phyloP scores from a whole-genome alignment of 1,140 invertebrate species.

The Drosophila repletoides region DNA sequence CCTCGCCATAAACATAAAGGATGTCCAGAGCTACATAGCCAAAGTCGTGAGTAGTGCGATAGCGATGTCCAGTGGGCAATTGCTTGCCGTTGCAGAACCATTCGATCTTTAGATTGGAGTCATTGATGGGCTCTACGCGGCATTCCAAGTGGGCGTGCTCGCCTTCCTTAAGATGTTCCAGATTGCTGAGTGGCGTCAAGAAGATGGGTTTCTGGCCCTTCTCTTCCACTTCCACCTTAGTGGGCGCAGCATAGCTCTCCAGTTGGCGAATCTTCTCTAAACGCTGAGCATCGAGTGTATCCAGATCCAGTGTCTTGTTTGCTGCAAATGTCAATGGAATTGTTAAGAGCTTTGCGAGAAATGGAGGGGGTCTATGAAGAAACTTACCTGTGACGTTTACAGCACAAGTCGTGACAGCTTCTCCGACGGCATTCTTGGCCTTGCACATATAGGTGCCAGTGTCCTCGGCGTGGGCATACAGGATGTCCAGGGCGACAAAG shows the following conservation, averaged over 20 bases:
- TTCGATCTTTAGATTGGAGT: slow-evolving; percentile 96
- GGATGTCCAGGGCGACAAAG: slow-evolving; percentile 96
- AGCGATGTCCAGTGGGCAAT: slow-evolving; percentile 91
- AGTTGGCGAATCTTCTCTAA: slow-evolving; percentile 94
- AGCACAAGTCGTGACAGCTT: slow-evolving; percentile 94
- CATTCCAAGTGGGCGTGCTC: slow-evolving; percentile 97
- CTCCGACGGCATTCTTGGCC: slow-evolving; percentile 95
- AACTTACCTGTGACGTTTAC: slow-evolving; percentile 91
- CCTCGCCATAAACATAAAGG: slow-evolving; percentile 95
- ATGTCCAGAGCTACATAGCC: slow-evolving; percentile 97
- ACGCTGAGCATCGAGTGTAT: slow-evolving; percentile 94
- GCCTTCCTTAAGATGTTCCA: slow-evolving; percentile 94
- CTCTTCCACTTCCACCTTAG: slow-evolving; percentile 89
- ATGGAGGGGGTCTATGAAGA: not conserved
- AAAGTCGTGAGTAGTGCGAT: slow-evolving; percentile 96
- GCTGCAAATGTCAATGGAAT: slow-evolving; percentile 83
- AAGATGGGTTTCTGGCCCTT: slow-evolving; percentile 92
- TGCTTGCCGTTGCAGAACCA: slow-evolving; percentile 96
- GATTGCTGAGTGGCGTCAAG: slow-evolving; percentile 91
- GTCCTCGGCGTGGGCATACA: slow-evolving; percentile 98
- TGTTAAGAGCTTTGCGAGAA: slow-evolving; percentile 7
- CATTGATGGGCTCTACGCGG: slow-evolving; percentile 96
- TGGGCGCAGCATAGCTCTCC: slow-evolving; percentile 90
- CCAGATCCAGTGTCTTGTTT: slow-evolving; percentile 91
- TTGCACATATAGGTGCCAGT: slow-evolving; percentile 97